These are phyloP conservation scores for Pseudomyrmex dendroicus DNA, from an alignment of 1,140 invertebrate species.

Conservation along the genomic window DNA sequence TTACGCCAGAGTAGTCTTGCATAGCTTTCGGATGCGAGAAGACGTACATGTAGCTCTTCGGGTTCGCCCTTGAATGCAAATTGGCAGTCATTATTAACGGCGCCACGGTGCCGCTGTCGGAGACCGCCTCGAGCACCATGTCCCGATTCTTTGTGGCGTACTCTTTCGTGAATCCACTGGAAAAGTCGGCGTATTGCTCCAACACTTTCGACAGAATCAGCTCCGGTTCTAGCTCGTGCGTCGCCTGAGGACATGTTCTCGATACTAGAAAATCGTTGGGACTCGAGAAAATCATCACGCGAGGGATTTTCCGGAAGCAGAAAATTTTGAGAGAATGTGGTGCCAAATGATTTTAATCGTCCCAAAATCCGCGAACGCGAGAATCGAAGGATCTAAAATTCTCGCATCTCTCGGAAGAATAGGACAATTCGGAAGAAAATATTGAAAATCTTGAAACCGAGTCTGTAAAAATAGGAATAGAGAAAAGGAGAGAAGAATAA, in stretches of 20 bases:
- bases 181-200: constrained; percentile 84
- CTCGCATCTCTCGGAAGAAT: background rate
- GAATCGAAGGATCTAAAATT: background rate
- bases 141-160: constrained; percentile 87
- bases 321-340: too few species aligned
- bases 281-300: constrained; percentile 9
- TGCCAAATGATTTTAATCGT: background rate
- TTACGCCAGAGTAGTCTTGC: constrained; percentile 80
- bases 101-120: constrained; percentile 93
- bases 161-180: constrained; percentile 69
- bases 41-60: constrained; percentile 94
- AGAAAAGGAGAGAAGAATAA: background rate
- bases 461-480: background rate
- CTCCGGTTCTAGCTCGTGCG: constrained; percentile 86
- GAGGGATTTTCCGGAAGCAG: background rate
- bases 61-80: constrained; percentile 90
- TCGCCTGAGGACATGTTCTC: constrained; percentile 74
- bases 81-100: constrained; percentile 90
- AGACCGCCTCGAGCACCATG: constrained; percentile 93
- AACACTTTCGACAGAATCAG: constrained; percentile 87
- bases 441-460: background rate
- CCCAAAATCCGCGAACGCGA: background rate
- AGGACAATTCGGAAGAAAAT: background rate
- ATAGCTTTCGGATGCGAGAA: constrained; percentile 89
- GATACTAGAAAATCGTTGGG: background rate